These are phyloP conservation scores for Cremastinae sp. DNA, from an alignment of 2,888 invertebrate species.

Conservation along the genomic window DNA sequence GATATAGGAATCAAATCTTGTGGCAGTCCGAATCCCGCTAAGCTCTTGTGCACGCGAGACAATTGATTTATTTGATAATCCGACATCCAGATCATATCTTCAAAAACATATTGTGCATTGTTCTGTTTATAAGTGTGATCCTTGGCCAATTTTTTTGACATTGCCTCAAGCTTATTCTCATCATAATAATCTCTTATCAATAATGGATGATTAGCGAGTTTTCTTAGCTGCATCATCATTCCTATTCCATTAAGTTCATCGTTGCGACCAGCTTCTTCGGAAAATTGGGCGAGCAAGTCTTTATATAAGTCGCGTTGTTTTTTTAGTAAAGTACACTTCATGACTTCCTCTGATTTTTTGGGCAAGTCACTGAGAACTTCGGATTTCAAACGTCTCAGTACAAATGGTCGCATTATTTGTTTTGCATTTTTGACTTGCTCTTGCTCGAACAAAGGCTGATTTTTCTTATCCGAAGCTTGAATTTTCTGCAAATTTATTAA, in stretches of 20 bases:
- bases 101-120: slow-evolving; percentile 89
- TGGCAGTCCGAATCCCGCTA: slow-evolving; percentile 84
- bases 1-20: slow-evolving; percentile 88
- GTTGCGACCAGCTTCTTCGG: slow-evolving; percentile 72
- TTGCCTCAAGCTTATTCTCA: slow-evolving; percentile 83
- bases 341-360: slow-evolving; percentile 87
- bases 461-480: slow-evolving; percentile 80
- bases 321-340: slow-evolving; percentile 86
- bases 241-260: slow-evolving; percentile 74
- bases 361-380: slow-evolving; percentile 94
- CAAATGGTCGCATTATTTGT: slow-evolving; percentile 97
- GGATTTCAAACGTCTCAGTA: slow-evolving; percentile 91
- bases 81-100: slow-evolving; percentile 93
- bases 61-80: slow-evolving; percentile 95
- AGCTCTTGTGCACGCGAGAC: slow-evolving; percentile 85
- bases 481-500: slow-evolving; percentile 79
- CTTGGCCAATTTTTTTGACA: slow-evolving; percentile 86
- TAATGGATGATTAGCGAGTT: slow-evolving; percentile 96
- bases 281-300: slow-evolving; percentile 83
- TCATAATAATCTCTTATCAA: slow-evolving; percentile 89
- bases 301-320: slow-evolving; percentile 89
- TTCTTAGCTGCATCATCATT: slow-evolving; percentile 96
- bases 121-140: slow-evolving; percentile 88
- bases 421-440: slow-evolving; percentile 96
- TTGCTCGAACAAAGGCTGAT: slow-evolving; percentile 91